Conservation (phyloP, 2,888 invertebrate species). For the Eudasyphora cyanicolor region DNA sequence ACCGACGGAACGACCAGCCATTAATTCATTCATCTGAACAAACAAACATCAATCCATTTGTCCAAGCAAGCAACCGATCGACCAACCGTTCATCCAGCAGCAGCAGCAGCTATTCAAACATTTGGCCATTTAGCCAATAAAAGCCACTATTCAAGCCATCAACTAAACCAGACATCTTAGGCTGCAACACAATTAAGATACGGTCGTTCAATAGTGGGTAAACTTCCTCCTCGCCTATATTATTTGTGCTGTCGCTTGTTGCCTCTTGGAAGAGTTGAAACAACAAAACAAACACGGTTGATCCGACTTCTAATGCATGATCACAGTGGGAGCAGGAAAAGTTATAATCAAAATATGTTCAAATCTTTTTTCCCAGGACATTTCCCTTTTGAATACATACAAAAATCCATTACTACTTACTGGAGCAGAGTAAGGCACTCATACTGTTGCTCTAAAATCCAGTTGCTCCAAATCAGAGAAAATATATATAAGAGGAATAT, state of each 20-base stretch:
- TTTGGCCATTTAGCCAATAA: neutral
- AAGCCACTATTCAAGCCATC: conserved; percentile 1
- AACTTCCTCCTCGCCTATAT: conserved; percentile 53
- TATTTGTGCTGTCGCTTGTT: neutral
- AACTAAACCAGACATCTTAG: conserved; percentile 46
- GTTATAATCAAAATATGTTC: too few species aligned
- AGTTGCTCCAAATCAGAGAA: too few species aligned
- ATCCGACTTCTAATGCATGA: neutral
- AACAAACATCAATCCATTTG: conserved; percentile 13
- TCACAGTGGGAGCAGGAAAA: neutral
- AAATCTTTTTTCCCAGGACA: too few species aligned
- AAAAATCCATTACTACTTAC: too few species aligned
- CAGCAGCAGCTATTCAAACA: neutral
- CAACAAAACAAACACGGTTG: neutral
- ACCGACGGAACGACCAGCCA: conserved; percentile 20
- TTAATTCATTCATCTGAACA: neutral
- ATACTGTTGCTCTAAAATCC: too few species aligned
- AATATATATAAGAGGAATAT: too few species aligned
- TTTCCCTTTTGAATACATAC: too few species aligned
- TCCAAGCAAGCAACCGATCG: neutral
- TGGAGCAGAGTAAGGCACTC: too few species aligned
- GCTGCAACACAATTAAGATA: conserved; percentile 54
- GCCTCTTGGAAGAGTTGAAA: neutral
- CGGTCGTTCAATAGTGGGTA: conserved; percentile 59
- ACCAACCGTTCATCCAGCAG: neutral